phyloP scores from a whole-genome alignment of 2,888 invertebrate species.

The Ryuthela nishihirai region DNA sequence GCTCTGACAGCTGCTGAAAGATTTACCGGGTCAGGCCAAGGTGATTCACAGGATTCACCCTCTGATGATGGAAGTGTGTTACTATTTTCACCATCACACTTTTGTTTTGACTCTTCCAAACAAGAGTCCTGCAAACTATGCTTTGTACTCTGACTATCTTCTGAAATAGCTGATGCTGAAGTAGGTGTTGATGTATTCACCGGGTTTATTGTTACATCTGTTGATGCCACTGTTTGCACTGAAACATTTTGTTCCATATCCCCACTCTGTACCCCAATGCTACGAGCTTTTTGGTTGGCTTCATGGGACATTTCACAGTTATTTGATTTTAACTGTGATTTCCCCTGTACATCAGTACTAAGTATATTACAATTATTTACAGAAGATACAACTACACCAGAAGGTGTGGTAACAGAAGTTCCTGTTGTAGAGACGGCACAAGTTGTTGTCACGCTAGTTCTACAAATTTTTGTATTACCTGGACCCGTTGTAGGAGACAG shows the following conservation, averaged over 20 bases:
- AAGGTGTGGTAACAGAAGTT: conserved; percentile 1
- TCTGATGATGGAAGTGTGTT: conserved; percentile 24
- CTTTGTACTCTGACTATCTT: conserved; percentile 15
- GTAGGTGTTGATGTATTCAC: conserved; percentile 5
- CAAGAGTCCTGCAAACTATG: conserved; percentile 6
- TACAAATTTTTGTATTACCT: conserved; percentile 10
- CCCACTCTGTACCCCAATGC: conserved; percentile 35
- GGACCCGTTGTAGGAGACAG: conserved; percentile 16
- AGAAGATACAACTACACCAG: conserved; percentile 6
- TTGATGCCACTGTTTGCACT: conserved; percentile 26
- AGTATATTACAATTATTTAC: not conserved
- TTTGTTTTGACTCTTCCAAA: conserved; percentile 18
- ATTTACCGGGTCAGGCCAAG: conserved; percentile 39
- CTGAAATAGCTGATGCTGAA: conserved; percentile 2
- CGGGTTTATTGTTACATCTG: conserved; percentile 11
- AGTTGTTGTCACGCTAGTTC: conserved; percentile 6
- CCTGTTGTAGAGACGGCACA: conserved; percentile 5
- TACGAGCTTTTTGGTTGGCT: conserved; percentile 27
- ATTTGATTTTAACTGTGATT: conserved; percentile 10
- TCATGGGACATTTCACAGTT: conserved; percentile 8
- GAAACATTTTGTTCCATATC: conserved; percentile 32
- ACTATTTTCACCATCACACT: conserved; percentile 31
- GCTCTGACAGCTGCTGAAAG: conserved; percentile 38
- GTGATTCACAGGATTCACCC: conserved; percentile 34
- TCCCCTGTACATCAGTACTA: not conserved